Evolutionary conservation across 2,797 vertebrate genomes (phyloP).

Genomic region (Echiichthys vipera): DNA sequence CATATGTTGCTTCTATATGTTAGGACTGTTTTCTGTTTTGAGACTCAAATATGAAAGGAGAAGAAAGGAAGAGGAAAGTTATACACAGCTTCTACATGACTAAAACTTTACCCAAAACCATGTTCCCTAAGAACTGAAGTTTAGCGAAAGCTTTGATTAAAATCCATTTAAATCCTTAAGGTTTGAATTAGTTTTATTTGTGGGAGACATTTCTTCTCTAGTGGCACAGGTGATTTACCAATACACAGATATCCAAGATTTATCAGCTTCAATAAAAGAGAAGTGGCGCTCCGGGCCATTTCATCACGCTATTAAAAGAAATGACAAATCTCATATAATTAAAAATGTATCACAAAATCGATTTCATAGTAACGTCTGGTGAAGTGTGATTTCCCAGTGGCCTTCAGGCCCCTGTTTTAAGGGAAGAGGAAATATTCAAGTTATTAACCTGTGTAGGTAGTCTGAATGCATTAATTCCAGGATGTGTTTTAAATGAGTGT

Average conservation of each 20-base stretch:
- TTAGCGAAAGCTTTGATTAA: background rate
- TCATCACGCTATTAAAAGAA: constrained; percentile 52
- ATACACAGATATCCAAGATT: constrained; percentile 40
- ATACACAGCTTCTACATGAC: background rate
- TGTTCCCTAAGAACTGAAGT: background rate
- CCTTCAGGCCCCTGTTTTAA: constrained; percentile 31
- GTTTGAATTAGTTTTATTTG: background rate
- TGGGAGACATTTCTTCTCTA: background rate
- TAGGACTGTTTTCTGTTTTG: background rate
- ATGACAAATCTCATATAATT: constrained; percentile 63
- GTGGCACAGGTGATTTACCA: constrained; percentile 33
- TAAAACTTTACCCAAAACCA: background rate
- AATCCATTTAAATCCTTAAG: background rate
- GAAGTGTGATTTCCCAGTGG: constrained; percentile 64
- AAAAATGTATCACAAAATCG: constrained; percentile 64
- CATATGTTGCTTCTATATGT: background rate
- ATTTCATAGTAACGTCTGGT: constrained; percentile 49
- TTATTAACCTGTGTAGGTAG: constrained; percentile 45
- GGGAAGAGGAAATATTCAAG: constrained; percentile 49
- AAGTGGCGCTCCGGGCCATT: constrained; percentile 48
- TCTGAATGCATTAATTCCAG: constrained; percentile 41
- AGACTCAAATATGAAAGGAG: background rate
- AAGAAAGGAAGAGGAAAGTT: background rate
- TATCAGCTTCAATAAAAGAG: constrained; percentile 46
- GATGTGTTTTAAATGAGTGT: constrained; percentile 56